Evolutionary conservation across 2,888 invertebrate species (phyloP).

Genomic region (Spicauda simplicius): DNA sequence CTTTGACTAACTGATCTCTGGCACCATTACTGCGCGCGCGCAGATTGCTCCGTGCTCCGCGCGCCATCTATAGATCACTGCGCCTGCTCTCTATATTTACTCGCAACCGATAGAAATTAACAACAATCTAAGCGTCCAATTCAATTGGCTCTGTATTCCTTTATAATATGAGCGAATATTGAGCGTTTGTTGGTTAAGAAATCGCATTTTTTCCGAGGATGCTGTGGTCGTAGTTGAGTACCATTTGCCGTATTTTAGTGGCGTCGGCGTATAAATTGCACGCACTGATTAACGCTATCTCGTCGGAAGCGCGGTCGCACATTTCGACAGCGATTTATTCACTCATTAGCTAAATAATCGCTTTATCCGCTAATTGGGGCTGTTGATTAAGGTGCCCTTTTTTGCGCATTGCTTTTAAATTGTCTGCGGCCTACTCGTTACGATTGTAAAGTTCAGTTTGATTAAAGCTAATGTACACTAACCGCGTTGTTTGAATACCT

Average conservation of each 20-base stretch:
- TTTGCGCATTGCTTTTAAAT: slow-evolving; percentile 38
- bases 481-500: slow-evolving; percentile 6
- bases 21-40: slow-evolving; percentile 58
- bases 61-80: slow-evolving; percentile 75
- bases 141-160: slow-evolving; percentile 45
- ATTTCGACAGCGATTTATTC: slow-evolving; percentile 72
- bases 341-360: slow-evolving; percentile 76
- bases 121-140: slow-evolving; percentile 42
- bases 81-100: slow-evolving; percentile 71
- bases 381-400: slow-evolving; percentile 57
- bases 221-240: slow-evolving; percentile 56
- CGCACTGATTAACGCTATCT: slow-evolving; percentile 73
- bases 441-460: slow-evolving; percentile 15
- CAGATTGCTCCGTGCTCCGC: slow-evolving; percentile 61
- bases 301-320: slow-evolving; percentile 56
- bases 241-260: slow-evolving; percentile 65
- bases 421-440: slow-evolving; percentile 37
- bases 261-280: slow-evolving; percentile 67
- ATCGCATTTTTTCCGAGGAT: slow-evolving; percentile 50
- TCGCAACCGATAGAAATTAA: slow-evolving; percentile 70
- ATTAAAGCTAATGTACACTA: slow-evolving; percentile 16
- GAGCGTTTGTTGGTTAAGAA: slow-evolving; percentile 43
- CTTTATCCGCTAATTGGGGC: slow-evolving; percentile 67
- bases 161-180: slow-evolving; percentile 43
- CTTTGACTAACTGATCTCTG: slow-evolving; percentile 55